Conservation (phyloP, 2,113 vertebrate species). For the Heterotis niloticus region DNA sequence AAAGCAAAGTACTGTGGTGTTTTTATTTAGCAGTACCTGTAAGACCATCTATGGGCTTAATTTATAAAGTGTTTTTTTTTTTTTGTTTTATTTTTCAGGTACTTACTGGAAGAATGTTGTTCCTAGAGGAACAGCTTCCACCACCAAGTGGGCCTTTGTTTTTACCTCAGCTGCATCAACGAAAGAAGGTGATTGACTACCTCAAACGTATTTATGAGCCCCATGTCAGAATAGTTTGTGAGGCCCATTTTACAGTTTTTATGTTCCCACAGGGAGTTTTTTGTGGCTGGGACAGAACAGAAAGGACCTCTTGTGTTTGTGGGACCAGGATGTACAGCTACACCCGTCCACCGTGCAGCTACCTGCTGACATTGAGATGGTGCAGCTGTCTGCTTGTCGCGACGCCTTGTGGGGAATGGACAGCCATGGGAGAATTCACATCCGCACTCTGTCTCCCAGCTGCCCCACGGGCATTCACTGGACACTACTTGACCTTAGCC, state of each 20-base stretch:
- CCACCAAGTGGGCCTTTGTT: conserved; percentile 88
- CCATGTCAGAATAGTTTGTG: not conserved
- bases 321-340: conserved; percentile 78
- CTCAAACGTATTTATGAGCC: not conserved
- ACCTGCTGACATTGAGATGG: conserved; percentile 78
- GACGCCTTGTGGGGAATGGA: conserved; percentile 92
- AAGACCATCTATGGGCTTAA: not conserved
- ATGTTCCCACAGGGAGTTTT: conserved; percentile 71
- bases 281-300: conserved; percentile 91
- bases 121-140: conserved; percentile 87
- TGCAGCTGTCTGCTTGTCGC: conserved; percentile 79
- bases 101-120: conserved; percentile 88
- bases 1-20: not conserved
- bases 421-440: conserved; percentile 74
- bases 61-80: not conserved
- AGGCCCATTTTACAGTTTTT: not conserved
- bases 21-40: not conserved
- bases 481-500: conserved; percentile 86
- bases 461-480: conserved; percentile 88
- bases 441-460: conserved; percentile 78
- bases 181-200: conserved; percentile 69
- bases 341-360: conserved; percentile 82
- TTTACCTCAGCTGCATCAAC: conserved; percentile 77
- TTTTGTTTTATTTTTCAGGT: conserved; percentile 55
- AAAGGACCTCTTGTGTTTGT: conserved; percentile 89